phyloP scores from a whole-genome alignment of 2,888 invertebrate species.

The Acronicta alni region DNA sequence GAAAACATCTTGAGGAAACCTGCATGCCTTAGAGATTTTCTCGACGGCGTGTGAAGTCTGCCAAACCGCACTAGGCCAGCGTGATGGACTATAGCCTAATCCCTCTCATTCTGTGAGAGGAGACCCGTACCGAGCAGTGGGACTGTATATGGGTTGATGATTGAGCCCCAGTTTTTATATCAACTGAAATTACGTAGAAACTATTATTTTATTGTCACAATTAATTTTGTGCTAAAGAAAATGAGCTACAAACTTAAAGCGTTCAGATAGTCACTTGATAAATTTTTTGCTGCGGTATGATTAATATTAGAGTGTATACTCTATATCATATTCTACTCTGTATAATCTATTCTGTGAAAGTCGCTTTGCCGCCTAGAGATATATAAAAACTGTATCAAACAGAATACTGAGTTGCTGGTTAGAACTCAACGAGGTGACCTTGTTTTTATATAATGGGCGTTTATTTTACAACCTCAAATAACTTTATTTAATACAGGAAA shows the following conservation, averaged over 20 bases:
- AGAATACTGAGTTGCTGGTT: conserved; percentile 25
- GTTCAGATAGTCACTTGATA: conserved; percentile 4
- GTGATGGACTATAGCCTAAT: no score
- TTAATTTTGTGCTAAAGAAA: conserved; percentile 1
- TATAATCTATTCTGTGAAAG: conserved; percentile 8
- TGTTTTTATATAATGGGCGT: conserved; percentile 34
- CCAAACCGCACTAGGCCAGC: no score
- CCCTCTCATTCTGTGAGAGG: no score
- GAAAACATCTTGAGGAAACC: no score
- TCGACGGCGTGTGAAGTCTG: no score
- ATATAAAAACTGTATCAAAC: conserved; percentile 36
- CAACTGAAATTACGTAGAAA: conserved; percentile 16
- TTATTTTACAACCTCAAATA: conserved; percentile 26
- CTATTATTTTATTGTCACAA: conserved; percentile 8
- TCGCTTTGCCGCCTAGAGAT: conserved; percentile 22
- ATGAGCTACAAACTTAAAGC: conserved; percentile 3
- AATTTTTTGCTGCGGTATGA: conserved; percentile 14
- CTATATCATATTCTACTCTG: no score
- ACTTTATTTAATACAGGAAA: no score
- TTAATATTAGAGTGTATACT: conserved; percentile 19
- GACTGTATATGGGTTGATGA: no score
- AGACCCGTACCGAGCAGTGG: no score
- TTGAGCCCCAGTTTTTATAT: conserved; percentile 30
- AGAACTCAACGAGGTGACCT: conserved; percentile 21
- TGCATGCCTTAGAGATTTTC: no score